A percentile compares a stretch with the other conserved stretches of the same genome.
These are phyloP conservation scores for Littorina saxatilis DNA, from an alignment of 1,140 invertebrate genomes.

Conservation along the genomic window DNA sequence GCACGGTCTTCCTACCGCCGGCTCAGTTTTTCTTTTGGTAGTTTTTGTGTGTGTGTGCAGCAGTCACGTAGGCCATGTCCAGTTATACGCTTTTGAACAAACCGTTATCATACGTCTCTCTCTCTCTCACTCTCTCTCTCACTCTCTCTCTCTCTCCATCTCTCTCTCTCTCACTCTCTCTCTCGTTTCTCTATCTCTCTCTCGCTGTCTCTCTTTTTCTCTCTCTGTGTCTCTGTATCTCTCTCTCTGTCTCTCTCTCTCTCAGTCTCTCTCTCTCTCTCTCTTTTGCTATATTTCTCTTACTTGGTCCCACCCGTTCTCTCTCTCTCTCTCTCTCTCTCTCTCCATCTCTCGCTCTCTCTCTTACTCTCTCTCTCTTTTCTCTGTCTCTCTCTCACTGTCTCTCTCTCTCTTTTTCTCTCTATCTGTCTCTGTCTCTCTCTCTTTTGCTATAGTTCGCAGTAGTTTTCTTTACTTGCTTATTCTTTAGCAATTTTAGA, in stretches of 20 bases:
- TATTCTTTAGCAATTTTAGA: no score
- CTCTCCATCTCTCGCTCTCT: no score
- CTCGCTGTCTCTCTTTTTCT: no score
- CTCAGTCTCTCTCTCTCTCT: no score
- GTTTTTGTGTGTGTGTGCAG: no score
- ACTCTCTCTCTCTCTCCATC: no score
- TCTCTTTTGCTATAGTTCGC: neutral
- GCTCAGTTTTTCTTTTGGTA: no score
- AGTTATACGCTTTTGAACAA: no score
- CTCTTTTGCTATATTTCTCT: neutral
- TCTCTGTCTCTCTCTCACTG: neutral
- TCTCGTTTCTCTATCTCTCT: no score
- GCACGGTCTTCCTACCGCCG: no score
- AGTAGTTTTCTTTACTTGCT: neutral
- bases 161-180: neutral
- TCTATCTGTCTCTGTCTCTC: neutral
- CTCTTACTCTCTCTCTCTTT: neutral
- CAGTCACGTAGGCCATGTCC: no score
- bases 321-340: constrained; percentile 8
- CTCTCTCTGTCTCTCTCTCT: no score
- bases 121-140: neutral
- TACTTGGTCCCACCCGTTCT: neutral
- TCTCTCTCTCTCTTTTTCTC: neutral
- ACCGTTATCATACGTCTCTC: neutral
- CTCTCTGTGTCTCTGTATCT: neutral